These are phyloP conservation scores for Ditylenchus dipsaci DNA, from an alignment of 1,140 invertebrate genomes.

Conservation along the genomic window DNA sequence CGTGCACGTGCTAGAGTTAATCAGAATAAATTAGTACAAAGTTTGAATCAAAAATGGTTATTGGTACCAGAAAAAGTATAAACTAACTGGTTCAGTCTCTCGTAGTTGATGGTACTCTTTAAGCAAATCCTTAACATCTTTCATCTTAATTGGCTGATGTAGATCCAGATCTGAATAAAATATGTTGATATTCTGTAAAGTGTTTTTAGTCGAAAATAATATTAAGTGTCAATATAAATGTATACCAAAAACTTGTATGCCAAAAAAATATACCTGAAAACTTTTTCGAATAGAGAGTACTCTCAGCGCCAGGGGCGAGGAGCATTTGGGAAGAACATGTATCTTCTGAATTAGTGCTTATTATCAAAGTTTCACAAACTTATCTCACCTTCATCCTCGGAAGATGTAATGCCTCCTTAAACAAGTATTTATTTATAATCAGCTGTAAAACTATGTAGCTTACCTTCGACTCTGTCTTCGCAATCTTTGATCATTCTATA, in stretches of 20 bases:
- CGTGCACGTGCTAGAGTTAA: not conserved
- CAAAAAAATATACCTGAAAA: constrained; percentile 21
- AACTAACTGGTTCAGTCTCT: constrained; percentile 25
- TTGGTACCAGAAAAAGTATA: not conserved
- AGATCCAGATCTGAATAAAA: constrained; percentile 38
- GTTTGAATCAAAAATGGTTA: not conserved
- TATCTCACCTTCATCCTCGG: constrained; percentile 18
- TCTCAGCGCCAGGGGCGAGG: constrained; percentile 17
- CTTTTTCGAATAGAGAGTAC: constrained; percentile 27
- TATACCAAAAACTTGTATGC: too few species aligned
- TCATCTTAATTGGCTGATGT: constrained; percentile 29
- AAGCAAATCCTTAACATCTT: constrained; percentile 18
- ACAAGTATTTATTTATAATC: too few species aligned
- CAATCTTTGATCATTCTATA: constrained; percentile 35
- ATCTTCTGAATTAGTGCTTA: constrained; percentile 8
- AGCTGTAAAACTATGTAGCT: too few species aligned
- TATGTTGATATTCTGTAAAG: not conserved
- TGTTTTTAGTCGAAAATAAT: not conserved
- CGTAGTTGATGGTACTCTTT: constrained; percentile 26
- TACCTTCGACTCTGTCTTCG: constrained; percentile 15
- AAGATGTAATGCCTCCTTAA: constrained; percentile 7
- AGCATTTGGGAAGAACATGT: not conserved
- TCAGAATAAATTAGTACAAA: not conserved
- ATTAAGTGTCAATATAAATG: too few species aligned
- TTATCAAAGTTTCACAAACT: not conserved